Evolutionary conservation across 2,113 vertebrate genomes (phyloP), one percentile per base, ranked within the genome.

Genomic region (Cyanoliseus patagonus): DNA sequence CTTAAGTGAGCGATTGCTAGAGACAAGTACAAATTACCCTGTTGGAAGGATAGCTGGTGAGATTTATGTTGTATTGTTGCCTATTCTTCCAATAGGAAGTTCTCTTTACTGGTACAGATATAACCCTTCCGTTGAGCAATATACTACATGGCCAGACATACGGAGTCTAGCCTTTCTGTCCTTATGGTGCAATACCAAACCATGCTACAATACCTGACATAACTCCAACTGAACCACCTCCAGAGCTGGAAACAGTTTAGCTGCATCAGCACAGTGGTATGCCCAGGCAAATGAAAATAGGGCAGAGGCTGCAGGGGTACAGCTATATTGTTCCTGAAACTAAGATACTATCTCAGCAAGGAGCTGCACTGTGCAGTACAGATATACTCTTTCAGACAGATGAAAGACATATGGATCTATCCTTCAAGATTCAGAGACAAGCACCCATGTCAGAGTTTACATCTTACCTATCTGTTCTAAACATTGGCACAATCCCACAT

Each of bases 211-310:
- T 94, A 94, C 69, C 92, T 95, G 94, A 95, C 55, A 53, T 55
- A 91, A 72, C 27, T 95, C 94, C 95, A 94, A n/a, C 30, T 97
- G 95, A 92, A 94, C 73, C 81, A 95, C 47, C 69, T 95, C 95
- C 96, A 95, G 83, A 93, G 63, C 73, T 88, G 55, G 80, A 52
- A 96, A 91, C 30, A 75, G 81, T 75, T 95, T 46, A 89, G 69
- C 92, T 96, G 83, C 94, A 88, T 97, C 91, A 95, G 95, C 94
- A 89, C 77, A 89, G 61, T 91, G 94, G 86, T 95, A 95, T 95
- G 95, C 92, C 77, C 81, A 59, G 42, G 14, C 86, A 94, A 95
- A 95, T 97, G 95, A 95, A 95, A 97, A 94, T 84, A 86, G 94
- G 94, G 91, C 89, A 97, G 96, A 95, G 94, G 76, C 94, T 94